Base-by-base conservation (phyloP, 2,888 invertebrate genomes). In the Doris montereyensis region DNA sequence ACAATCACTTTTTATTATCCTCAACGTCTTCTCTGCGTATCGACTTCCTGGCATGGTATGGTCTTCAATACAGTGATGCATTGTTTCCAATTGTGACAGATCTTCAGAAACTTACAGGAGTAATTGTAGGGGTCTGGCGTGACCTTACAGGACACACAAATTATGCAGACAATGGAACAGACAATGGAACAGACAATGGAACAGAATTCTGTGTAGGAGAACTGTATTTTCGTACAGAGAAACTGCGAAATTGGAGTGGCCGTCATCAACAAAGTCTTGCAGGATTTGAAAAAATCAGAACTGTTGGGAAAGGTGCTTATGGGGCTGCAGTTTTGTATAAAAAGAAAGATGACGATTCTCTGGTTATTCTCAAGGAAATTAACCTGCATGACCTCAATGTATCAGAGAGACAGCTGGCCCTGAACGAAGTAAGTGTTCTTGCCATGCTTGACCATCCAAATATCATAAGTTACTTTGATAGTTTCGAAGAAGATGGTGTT, bases 301-400 rank as follows among this genome's bases (percentile, higher is more conserved):
- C 93, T 4, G 94, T 94, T 57, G 94, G 94, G 62, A 94, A 94
- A 92, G 94, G 93, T 93, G 95, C 95, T 0, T 95, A 95, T 90
- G 95, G 95, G 2, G 94, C 94, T 13, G 95, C 95, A 4, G 93
- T 94, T 0, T 90, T 95, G 17, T 95, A 95, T 88, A 92, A 93
- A 32, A 93, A 94, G 73, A 93, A 93, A 83, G 92, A 93, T 52
- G 95, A 95, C 86, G 94, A 94, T 71, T 93, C 93, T 78, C 88
- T 94, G 58, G 94, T 95, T 24, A 95, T 95, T 1, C 93, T 95
- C 76, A 95, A 95, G 88, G 95, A 95, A 89, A 94, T 95, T 72
- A 94, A 94, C 88, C 93, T 95, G 90, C 93, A 93, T 84, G 94
- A 95, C 84, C 90, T 95, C 82, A 93, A 93, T n/a, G 93, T 93